phyloP scores from a whole-genome alignment of 2,113 vertebrate genomes.

The Lethenteron camtschaticum region DNA sequence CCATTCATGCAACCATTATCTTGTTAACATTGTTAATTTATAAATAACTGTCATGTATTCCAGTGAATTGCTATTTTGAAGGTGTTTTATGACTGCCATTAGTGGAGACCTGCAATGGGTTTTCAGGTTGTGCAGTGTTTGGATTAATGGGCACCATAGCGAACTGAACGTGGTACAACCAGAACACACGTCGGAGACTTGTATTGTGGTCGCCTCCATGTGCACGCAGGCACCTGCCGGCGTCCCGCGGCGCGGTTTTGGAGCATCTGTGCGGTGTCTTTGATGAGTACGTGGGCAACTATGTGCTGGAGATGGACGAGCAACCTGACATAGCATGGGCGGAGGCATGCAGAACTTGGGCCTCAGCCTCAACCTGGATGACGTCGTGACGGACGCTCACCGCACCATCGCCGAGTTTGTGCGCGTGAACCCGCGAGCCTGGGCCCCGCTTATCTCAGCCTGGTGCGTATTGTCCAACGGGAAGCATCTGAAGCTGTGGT shows the following conservation, averaged over 20 bases:
- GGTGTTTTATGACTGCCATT: no score
- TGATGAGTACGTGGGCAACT: conserved; percentile 50
- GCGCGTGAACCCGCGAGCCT: conserved; percentile 45
- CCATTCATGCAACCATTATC: no score
- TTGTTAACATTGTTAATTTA: no score
- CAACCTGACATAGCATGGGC: conserved; percentile 18
- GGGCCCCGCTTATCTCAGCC: conserved; percentile 56
- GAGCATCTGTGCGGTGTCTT: conserved; percentile 63
- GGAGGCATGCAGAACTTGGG: conserved; percentile 13
- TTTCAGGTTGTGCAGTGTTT: no score
- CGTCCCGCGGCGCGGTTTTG: conserved; percentile 53
- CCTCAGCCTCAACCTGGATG: conserved; percentile 37
- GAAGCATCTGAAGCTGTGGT: no score
- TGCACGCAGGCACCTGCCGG: conserved; percentile 31
- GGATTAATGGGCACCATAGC: no score
- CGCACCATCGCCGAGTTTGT: conserved; percentile 48
- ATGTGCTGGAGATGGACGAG: conserved; percentile 33
- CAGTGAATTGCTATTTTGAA: no score
- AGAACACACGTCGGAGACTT: no score
- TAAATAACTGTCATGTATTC: no score
- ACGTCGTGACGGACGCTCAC: conserved; percentile 56
- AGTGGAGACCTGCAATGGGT: no score
- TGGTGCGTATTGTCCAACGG: conserved; percentile 23
- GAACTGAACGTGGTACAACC: no score
- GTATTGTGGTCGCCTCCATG: no score